Conservation (phyloP, 2,888 invertebrate species). For the Stenolophus ochropezus region DNA sequence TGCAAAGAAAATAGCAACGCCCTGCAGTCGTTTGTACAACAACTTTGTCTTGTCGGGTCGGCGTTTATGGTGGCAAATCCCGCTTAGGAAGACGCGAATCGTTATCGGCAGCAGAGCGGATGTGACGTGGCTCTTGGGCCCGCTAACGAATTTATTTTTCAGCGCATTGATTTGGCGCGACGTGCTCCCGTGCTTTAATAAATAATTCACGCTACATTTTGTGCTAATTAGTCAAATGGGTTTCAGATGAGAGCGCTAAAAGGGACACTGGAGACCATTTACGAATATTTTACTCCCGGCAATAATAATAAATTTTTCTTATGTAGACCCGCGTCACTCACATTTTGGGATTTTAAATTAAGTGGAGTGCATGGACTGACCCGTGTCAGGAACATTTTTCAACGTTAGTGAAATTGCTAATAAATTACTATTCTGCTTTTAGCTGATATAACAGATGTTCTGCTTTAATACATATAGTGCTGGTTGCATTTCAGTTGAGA, state of each 20-base stretch:
- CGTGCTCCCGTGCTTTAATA: conserved; percentile 26
- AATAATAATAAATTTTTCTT: conserved; percentile 7
- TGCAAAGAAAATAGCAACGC: not conserved
- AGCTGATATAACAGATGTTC: too few species aligned
- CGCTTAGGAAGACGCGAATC: conserved; percentile 5
- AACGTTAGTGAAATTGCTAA: too few species aligned
- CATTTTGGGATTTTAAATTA: too few species aligned
- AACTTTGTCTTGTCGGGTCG: conserved; percentile 21
- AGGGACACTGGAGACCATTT: conserved; percentile 9
- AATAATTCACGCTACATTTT: conserved; percentile 34
- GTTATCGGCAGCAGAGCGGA: conserved; percentile 12
- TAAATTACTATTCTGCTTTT: too few species aligned
- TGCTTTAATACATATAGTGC: too few species aligned
- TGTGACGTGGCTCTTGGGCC: conserved; percentile 15
- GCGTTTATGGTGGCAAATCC: conserved; percentile 2
- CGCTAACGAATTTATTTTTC: conserved; percentile 34
- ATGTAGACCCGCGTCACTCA: not conserved
- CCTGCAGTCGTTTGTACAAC: conserved; percentile 8
- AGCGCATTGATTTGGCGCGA: conserved; percentile 29
- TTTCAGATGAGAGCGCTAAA: conserved; percentile 19
- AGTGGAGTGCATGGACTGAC: too few species aligned
- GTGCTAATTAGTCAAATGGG: conserved; percentile 32
- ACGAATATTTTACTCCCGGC: conserved; percentile 4
- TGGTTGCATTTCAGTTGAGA: too few species aligned
- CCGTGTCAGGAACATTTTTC: too few species aligned